Evolutionary conservation across 2,113 vertebrate genomes (phyloP), one percentile per base, ranked within the genome.

Genomic region (Rhineura floridana): DNA sequence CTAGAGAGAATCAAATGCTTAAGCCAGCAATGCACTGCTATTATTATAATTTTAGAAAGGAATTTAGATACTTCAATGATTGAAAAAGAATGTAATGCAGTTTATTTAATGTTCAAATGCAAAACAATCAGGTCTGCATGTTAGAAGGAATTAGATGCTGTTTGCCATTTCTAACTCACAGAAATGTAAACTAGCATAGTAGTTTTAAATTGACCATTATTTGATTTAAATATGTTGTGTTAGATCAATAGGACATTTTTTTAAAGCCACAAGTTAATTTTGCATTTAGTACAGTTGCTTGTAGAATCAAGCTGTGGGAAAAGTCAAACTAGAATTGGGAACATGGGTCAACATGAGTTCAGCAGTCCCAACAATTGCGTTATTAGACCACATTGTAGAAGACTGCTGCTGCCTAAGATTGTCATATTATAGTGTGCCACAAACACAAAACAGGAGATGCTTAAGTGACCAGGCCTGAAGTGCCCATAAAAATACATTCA

Each of bases 1-100:
- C 85, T 65, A 93, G 90, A 93, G 67, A 77, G 1, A 92, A 85
- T 48, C 48, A 89, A 92, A 76, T 44, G 44, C 25, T 89, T 91
- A 92, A 91, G 44, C 2, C 13, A 84, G 59, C 2, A 50, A 67
- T 86, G 93, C 88, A 52, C 19, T 90, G 77, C 21, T 23, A 82
- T 1, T 72, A 77, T 48, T 92, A 89, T 67, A 89, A 84, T 91
- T 86, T 90, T 87, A 85, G 12, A 75, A 63, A 85, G 9, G 44
- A 86, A 39, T 0, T 17, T 90, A 92, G 92, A 83, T 5, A 63
- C 91, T 39, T 88, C 28, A 88, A 75, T 15, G 44, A 1, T 84
- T 84, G 87, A 79, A 5, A 80, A 80, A 81, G 3, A 73, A 52
- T 92, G 46, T 70, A 44, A 55, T 36, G 1, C 36, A 80, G 48